Conservation (phyloP, 2,113 vertebrate genomes). For the Protomyctophum bolini region DNA sequence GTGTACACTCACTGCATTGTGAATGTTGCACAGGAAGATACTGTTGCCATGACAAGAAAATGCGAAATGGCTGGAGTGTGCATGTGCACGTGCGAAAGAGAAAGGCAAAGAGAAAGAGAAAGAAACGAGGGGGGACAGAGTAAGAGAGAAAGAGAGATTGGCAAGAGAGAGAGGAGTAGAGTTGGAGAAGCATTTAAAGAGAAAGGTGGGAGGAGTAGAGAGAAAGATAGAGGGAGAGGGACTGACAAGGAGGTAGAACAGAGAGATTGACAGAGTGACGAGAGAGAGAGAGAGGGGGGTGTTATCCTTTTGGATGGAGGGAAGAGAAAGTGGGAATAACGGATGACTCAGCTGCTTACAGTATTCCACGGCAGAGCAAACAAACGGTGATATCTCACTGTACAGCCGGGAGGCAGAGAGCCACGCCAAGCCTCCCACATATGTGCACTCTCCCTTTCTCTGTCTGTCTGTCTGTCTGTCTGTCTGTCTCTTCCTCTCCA, state of each 20-base stretch:
- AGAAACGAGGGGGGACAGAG: conserved; percentile 9
- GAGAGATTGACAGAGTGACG: neutral
- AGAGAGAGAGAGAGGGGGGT: neutral
- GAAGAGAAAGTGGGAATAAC: conserved; percentile 63
- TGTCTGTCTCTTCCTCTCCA: neutral
- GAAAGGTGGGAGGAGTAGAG: neutral
- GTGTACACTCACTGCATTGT: conserved; percentile 37
- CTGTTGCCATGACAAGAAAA: conserved; percentile 73
- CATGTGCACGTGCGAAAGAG: no score
- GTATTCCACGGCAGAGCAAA: conserved; percentile 54
- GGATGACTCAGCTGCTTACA: conserved; percentile 71
- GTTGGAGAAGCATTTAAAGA: conserved; percentile 21
- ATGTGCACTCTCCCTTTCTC: conserved; percentile 23
- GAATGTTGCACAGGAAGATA: conserved; percentile 66
- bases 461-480: conserved; percentile 21
- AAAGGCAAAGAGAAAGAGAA: no score
- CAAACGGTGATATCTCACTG: conserved; percentile 59
- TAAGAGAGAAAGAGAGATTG: neutral
- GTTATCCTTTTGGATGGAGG: conserved; percentile 40
- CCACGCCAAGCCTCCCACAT: conserved; percentile 66
- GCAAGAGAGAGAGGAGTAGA: neutral
- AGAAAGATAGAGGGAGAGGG: neutral
- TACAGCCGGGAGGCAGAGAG: conserved; percentile 62
- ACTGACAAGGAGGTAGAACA: neutral
- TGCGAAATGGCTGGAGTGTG: no score